Evolutionary conservation across 2,113 vertebrate genomes (phyloP).

Genomic region (Ciconia maguari): DNA sequence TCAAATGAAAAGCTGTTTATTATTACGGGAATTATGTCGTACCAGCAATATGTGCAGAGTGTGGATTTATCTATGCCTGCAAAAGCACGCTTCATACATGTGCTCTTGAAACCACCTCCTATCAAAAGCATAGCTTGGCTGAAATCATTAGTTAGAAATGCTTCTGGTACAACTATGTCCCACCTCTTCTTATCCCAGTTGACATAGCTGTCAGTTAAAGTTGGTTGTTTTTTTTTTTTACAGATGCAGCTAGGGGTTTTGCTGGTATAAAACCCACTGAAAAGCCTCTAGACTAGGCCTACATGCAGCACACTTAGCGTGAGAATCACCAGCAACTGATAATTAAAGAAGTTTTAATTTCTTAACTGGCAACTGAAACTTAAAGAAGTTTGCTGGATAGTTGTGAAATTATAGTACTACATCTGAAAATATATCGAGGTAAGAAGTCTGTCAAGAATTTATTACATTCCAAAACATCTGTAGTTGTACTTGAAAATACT

Average conservation of each 20-base stretch:
- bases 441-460: background rate
- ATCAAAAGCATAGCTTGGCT: background rate
- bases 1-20: background rate
- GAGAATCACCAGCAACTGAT: background rate
- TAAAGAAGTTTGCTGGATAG: background rate
- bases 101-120: background rate
- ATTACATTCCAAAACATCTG: background rate
- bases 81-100: accelerated
- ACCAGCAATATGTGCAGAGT: background rate
- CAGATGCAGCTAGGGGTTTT: background rate
- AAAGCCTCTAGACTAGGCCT: background rate
- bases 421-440: background rate
- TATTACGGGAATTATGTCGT: background rate
- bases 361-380: background rate
- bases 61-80: background rate
- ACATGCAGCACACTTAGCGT: background rate
- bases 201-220: background rate
- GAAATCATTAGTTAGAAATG: background rate
- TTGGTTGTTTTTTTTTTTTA: background rate
- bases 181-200: background rate
- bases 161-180: background rate
- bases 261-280: background rate
- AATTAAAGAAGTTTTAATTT: background rate
- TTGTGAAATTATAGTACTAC: background rate
- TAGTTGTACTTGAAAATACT: background rate